These are phyloP conservation scores for Sceloporus tristichus DNA, from an alignment of 2,113 vertebrate genomes.

Conservation along the genomic window DNA sequence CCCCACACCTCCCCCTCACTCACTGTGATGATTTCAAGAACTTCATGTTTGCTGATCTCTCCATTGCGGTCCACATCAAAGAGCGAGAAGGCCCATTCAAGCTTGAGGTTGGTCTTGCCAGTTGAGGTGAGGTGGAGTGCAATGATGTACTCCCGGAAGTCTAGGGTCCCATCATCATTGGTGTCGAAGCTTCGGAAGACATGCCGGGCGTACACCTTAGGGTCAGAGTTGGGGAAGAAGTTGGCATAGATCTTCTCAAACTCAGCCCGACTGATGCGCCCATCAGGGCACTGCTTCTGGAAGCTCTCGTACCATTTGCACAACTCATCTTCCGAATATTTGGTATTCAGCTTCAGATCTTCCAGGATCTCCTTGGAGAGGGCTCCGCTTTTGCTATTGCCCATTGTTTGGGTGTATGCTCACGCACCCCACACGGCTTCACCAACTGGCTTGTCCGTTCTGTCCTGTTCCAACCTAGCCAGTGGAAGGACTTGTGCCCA, in stretches of 20 bases:
- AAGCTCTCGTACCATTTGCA: slow-evolving; percentile 91
- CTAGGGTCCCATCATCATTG: slow-evolving; percentile 91
- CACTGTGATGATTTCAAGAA: slow-evolving; percentile 90
- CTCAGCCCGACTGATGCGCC: slow-evolving; percentile 84
- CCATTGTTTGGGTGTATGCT: slow-evolving; percentile 77
- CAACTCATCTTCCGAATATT: slow-evolving; percentile 87
- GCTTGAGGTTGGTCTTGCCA: slow-evolving; percentile 86
- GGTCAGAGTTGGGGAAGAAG: slow-evolving; percentile 91
- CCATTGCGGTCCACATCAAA: slow-evolving; percentile 95
- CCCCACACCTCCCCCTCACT: slow-evolving; percentile 44
- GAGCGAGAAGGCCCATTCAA: slow-evolving; percentile 95
- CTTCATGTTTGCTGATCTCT: slow-evolving; percentile 90
- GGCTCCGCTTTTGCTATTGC: slow-evolving; percentile 88
- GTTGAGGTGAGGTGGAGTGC: slow-evolving; percentile 92
- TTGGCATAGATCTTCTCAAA: slow-evolving; percentile 92
- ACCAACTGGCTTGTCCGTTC: slow-evolving; percentile 28
- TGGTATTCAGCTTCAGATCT: slow-evolving; percentile 89
- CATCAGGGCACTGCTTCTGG: slow-evolving; percentile 88
- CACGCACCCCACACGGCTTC: neutral
- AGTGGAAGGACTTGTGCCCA: neutral
- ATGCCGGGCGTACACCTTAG: slow-evolving; percentile 89
- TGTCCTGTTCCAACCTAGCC: neutral
- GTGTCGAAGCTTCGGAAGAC: slow-evolving; percentile 96
- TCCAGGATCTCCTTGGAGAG: slow-evolving; percentile 92
- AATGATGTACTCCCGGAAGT: slow-evolving; percentile 95